A percentile compares a stretch with the other conserved stretches of the same genome.
Conservation (phyloP, 2,888 invertebrate genomes). For the Xestia c-nigrum region DNA sequence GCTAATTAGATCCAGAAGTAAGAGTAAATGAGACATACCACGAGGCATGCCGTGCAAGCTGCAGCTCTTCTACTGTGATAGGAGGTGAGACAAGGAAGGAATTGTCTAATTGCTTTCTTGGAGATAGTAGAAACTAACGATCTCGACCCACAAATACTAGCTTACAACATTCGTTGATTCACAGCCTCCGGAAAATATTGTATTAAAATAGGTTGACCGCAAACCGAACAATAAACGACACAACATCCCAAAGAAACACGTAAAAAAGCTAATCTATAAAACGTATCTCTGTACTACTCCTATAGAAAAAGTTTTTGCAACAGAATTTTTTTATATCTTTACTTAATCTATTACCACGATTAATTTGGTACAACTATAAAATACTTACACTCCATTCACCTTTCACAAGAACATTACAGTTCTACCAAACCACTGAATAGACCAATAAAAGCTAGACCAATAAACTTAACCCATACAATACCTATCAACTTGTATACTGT, state of each 20-base stretch:
- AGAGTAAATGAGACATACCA: neutral
- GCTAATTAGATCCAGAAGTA: neutral
- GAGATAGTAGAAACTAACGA: too few species aligned
- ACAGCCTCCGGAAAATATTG: too few species aligned
- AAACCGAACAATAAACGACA: too few species aligned
- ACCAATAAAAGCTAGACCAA: slow-evolving; percentile 6
- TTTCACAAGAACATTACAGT: neutral
- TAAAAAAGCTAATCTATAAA: neutral
- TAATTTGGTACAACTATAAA: neutral
- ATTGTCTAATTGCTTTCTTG: too few species aligned
- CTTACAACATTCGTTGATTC: too few species aligned
- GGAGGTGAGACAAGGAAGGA: too few species aligned
- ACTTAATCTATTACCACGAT: neutral
- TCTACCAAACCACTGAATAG: neutral
- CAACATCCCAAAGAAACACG: neutral
- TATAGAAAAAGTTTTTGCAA: neutral
- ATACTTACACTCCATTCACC: neutral
- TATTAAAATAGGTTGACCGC: too few species aligned
- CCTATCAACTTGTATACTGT: neutral
- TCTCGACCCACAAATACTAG: too few species aligned
- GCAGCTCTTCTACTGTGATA: too few species aligned
- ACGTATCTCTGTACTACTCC: neutral
- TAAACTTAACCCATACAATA: slow-evolving; percentile 26
- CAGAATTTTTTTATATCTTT: neutral
- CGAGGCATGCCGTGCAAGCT: too few species aligned